Evolutionary conservation across 2,113 vertebrate genomes (phyloP).

Genomic region (Hyperopisus bebe): DNA sequence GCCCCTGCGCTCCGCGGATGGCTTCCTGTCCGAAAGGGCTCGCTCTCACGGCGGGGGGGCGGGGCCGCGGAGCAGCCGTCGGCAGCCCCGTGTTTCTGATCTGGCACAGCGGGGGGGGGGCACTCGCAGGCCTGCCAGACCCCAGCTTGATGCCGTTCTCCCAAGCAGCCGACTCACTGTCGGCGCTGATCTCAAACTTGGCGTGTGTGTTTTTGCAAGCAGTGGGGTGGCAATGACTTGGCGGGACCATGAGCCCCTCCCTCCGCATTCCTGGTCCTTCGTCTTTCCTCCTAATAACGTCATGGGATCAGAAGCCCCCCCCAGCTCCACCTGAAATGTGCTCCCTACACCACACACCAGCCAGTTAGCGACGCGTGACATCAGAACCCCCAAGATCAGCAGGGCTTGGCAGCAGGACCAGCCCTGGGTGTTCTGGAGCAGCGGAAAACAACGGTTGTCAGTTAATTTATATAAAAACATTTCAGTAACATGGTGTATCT

Average conservation of each 20-base stretch:
- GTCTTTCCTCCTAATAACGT: not conserved
- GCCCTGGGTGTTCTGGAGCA: not conserved
- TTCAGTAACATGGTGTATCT: not conserved
- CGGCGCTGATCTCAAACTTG: constrained; percentile 65
- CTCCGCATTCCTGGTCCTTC: constrained; percentile 47
- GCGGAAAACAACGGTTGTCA: not conserved
- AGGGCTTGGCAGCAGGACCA: not conserved
- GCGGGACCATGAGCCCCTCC: constrained; percentile 39
- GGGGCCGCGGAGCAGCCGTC: constrained; percentile 90
- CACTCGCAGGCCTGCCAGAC: constrained; percentile 73
- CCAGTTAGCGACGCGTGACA: not conserved
- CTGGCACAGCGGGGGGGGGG: constrained; percentile 77
- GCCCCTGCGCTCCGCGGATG: constrained; percentile 48
- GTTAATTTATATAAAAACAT: not conserved
- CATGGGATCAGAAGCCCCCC: not conserved
- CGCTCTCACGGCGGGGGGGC: constrained; percentile 74
- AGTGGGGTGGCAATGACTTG: constrained; percentile 61
- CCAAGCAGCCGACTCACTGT: constrained; percentile 66
- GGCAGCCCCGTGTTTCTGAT: constrained; percentile 90
- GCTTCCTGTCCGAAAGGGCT: constrained; percentile 91
- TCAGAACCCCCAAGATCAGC: not conserved
- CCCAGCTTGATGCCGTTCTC: constrained; percentile 74
- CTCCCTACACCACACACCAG: not conserved
- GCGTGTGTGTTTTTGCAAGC: constrained; percentile 61
- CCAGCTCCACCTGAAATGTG: not conserved